Evolutionary conservation across 2,888 invertebrate genomes (phyloP), one percentile per base, ranked within the genome.

Genomic region (Drosophila peninsularis): DNA sequence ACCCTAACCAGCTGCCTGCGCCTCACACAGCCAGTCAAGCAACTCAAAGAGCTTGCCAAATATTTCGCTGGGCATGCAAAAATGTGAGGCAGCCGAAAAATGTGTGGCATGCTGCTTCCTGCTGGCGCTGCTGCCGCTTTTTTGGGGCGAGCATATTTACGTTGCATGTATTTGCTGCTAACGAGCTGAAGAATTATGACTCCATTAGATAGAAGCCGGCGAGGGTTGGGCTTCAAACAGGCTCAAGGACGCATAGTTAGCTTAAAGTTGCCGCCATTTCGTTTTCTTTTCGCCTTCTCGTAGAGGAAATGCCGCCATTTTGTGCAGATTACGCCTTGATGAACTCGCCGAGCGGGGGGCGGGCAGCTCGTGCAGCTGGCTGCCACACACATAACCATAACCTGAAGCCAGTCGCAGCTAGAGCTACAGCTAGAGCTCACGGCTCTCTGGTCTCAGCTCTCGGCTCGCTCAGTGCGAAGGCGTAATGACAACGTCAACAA

Each of bases 181-280:
- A 85, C 85, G 85, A 85, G 85, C 88, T 74, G 83, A 88, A 85
- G 88, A 85, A 85, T 85, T 85, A 85, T 85, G 85, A 88, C 88
- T 88, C 85, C 88, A 85, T 85, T 85, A 85, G 75, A 70, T 45
- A 66, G 52, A 65, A 60, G 71, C 56, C 62, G 39, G 24, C 58
- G 52, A 50, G 56, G 56, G 57, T 17, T 60, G 39, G 39, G 36
- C 44, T 17, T 11, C n/a, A 52, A 17, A 44, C 45, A 14, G 63
- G 54, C 32, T 19, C 45, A 65, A 76, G 65, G 54, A 66, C 78
- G 70, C 74, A 74, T 83, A 83, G 83, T 83, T 83, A 70, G 87
- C 87, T 83, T 87, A 75, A 82, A 83, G 87, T 82, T 87, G 84
- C 68, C 63, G 65, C 68, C 83, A 68, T 60, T 49, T 45, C 17